These are phyloP conservation scores for Imbricaverruca yamaguchii DNA, from an alignment of 2,888 invertebrate genomes.

Conservation along the genomic window DNA sequence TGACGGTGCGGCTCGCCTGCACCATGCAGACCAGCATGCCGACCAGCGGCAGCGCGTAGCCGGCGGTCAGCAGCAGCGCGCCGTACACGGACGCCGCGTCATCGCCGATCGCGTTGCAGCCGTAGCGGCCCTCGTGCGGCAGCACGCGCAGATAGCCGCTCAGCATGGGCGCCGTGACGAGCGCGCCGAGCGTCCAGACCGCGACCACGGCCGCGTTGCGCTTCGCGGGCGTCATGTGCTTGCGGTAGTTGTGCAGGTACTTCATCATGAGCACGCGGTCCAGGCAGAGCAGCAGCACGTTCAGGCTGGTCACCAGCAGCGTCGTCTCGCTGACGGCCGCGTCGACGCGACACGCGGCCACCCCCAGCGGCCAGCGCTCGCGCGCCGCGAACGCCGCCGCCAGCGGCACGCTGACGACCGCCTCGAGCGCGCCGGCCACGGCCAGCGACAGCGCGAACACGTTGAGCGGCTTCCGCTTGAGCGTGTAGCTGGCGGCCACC, in stretches of 20 bases:
- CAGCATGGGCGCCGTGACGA: constrained; percentile 34
- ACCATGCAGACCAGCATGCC: constrained; percentile 30
- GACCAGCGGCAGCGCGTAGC: constrained; percentile 33
- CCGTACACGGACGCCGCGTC: constrained; percentile 33
- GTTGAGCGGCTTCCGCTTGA: constrained; percentile 34
- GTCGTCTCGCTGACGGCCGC: constrained; percentile 34
- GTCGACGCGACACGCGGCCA: constrained; percentile 33
- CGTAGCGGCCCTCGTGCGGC: constrained; percentile 34
- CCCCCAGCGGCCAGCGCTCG: constrained; percentile 34
- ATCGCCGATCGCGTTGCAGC: constrained; percentile 33
- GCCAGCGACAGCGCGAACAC: constrained; percentile 33
- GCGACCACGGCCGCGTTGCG: constrained; percentile 30
- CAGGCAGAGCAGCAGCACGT: constrained; percentile 32
- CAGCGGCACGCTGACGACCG: constrained; percentile 33
- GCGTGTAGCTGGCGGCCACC: constrained; percentile 34
- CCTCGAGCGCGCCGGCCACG: constrained; percentile 33
- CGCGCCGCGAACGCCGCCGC: constrained; percentile 28
- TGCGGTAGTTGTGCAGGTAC: constrained; percentile 29
- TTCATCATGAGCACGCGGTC: constrained; percentile 34
- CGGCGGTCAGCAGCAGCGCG: constrained; percentile 33
- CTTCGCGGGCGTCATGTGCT: constrained; percentile 28
- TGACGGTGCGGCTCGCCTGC: constrained; percentile 28
- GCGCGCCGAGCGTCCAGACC: constrained; percentile 33
- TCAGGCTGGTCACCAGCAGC: constrained; percentile 34
- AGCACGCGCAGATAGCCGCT: constrained; percentile 32